These are phyloP conservation scores for Sebastes oblongus DNA, from an alignment of 2,797 vertebrate genomes.

Conservation along the genomic window DNA sequence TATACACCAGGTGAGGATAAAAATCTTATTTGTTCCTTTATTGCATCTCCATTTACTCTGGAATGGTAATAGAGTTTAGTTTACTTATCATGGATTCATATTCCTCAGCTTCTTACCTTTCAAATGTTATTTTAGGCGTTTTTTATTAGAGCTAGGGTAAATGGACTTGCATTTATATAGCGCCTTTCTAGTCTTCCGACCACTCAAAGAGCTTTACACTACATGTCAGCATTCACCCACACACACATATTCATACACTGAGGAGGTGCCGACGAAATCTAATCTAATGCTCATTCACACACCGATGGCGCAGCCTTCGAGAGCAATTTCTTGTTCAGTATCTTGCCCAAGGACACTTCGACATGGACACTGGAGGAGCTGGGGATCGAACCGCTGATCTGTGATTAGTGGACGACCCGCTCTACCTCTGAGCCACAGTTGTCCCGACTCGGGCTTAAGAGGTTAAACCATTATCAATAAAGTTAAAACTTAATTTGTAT, in stretches of 20 bases:
- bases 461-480: neutral
- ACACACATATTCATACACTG: no score
- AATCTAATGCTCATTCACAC: no score
- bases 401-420: accelerated
- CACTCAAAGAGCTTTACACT: no score
- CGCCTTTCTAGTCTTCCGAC: no score
- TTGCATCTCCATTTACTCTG: neutral
- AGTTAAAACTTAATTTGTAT: neutral
- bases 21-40: neutral
- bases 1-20: neutral
- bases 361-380: neutral
- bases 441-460: neutral
- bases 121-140: neutral
- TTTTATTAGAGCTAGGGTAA: neutral
- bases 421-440: neutral
- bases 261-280: no score
- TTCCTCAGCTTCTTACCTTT: neutral
- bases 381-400: neutral
- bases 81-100: neutral
- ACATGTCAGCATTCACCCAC: no score
- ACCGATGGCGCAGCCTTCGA: no score
- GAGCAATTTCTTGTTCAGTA: no score
- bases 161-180: no score
- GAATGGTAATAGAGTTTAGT: neutral
- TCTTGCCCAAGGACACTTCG: no score